Evolutionary conservation across 2,113 vertebrate species (phyloP).

Genomic region (Corythaixoides concolor): DNA sequence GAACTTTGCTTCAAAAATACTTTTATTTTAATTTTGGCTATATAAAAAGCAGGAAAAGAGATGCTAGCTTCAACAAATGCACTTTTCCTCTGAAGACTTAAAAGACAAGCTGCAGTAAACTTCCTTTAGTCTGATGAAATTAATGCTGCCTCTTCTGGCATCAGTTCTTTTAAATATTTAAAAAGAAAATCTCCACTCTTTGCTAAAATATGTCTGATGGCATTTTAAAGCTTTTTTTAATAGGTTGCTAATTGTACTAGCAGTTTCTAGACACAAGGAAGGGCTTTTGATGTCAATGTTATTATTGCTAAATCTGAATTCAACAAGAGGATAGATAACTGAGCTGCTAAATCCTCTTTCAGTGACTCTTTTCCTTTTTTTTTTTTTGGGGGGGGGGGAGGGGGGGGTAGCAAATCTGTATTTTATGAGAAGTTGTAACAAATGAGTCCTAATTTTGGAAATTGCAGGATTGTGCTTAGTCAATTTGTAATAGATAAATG

Average conservation of each 20-base stretch:
- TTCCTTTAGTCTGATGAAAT: background rate
- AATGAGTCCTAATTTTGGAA: background rate
- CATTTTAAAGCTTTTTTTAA: background rate
- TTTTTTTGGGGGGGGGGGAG: too few relatives aligned
- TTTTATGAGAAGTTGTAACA: background rate
- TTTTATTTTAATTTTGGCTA: background rate
- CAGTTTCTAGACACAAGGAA: background rate
- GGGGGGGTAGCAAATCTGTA: background rate
- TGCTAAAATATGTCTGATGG: background rate
- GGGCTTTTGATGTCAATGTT: background rate
- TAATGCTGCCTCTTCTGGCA: background rate
- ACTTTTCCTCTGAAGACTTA: background rate
- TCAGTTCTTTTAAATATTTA: background rate
- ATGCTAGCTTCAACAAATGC: background rate
- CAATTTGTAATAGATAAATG: background rate
- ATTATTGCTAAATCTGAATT: conserved; percentile 3
- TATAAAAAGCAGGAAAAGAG: background rate
- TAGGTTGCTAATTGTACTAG: background rate
- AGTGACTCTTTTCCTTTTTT: background rate
- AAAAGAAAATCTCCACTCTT: background rate
- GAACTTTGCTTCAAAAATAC: background rate
- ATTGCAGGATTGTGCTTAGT: background rate
- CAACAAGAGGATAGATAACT: background rate
- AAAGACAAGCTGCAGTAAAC: background rate
- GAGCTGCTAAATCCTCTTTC: background rate